Evolutionary conservation across 2,797 vertebrate genomes (phyloP).

Genomic region (Thamnophis elegans): DNA sequence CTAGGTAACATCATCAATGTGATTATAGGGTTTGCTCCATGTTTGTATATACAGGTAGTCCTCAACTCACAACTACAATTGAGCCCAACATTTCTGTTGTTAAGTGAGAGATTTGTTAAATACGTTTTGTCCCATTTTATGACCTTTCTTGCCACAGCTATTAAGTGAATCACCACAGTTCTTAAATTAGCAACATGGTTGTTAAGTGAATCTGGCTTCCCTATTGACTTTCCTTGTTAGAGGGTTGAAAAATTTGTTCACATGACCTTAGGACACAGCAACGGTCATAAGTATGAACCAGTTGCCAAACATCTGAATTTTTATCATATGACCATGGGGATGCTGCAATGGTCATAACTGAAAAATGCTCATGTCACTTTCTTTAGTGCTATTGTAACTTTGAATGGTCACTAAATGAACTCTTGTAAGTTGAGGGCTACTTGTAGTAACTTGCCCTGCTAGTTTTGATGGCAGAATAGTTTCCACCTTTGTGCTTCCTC

Average conservation of each 20-base stretch:
- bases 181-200: neutral
- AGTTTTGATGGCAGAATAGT: neutral
- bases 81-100: neutral
- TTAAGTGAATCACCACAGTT: neutral
- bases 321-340: no score
- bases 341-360: no score
- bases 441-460: neutral
- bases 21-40: neutral
- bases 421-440: neutral
- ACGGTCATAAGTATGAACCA: no score
- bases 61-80: neutral
- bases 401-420: neutral
- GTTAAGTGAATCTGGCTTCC: neutral
- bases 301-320: no score
- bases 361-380: neutral
- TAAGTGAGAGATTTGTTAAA: neutral
- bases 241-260: neutral
- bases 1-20: neutral
- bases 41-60: neutral
- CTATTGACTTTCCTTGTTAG: neutral
- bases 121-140: neutral
- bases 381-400: neutral
- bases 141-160: neutral
- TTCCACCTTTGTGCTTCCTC: neutral
- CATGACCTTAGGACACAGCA: neutral